Evolutionary conservation across 2,113 vertebrate genomes (phyloP).

Genomic region (Albula glossodonta): DNA sequence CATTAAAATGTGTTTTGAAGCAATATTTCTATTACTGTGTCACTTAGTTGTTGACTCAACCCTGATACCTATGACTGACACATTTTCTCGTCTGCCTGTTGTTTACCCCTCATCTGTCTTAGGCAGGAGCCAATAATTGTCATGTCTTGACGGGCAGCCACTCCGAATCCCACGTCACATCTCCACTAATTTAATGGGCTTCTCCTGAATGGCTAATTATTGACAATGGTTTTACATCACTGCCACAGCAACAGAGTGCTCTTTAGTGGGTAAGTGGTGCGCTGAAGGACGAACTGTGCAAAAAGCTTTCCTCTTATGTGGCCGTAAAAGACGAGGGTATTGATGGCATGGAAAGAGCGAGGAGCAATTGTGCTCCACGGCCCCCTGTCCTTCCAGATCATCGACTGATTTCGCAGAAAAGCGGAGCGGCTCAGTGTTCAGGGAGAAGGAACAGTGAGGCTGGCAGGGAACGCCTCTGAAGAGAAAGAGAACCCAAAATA

Average conservation of each 20-base stretch:
- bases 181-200: conserved; percentile 59
- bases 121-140: conserved; percentile 14
- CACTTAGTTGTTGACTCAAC: neutral
- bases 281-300: conserved; percentile 60
- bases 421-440: conserved; percentile 35
- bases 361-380: conserved; percentile 40
- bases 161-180: conserved; percentile 36
- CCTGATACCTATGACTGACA: neutral
- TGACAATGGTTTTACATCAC: conserved; percentile 60
- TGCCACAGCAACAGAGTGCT: conserved; percentile 54
- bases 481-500: neutral
- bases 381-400: conserved; percentile 48
- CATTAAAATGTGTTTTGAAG: neutral
- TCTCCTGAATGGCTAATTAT: conserved; percentile 65
- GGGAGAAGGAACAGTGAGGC: conserved; percentile 11
- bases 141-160: conserved; percentile 3
- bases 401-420: conserved; percentile 63
- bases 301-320: conserved; percentile 50
- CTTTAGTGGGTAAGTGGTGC: conserved; percentile 63
- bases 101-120: conserved; percentile 1
- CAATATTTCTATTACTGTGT: neutral
- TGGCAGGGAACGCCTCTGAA: neutral
- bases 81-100: neutral
- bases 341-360: conserved; percentile 35
- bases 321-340: conserved; percentile 60